Percentiles rank a stretch among this genome's conserved stretches.
These are phyloP conservation scores for Cotesia vestalis DNA, from an alignment of 1,140 invertebrate species.

Conservation along the genomic window DNA sequence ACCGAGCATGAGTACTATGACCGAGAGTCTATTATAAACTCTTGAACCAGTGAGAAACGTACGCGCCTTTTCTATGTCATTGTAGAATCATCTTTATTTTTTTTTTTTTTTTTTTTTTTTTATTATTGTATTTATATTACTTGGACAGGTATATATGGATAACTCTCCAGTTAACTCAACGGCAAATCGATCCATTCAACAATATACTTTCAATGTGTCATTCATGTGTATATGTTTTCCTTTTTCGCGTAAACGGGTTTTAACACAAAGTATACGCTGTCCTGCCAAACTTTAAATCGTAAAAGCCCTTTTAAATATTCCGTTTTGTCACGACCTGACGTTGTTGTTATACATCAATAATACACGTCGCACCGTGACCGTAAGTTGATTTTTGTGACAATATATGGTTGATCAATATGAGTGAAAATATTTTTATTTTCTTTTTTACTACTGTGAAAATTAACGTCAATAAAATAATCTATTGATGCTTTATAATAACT, in stretches of 20 bases:
- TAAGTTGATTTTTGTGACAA: no score
- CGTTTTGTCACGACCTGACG: constrained; percentile 6
- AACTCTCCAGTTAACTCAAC: constrained; percentile 36
- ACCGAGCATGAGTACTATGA: not conserved
- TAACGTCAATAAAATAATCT: no score
- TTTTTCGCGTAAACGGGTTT: constrained; percentile 47
- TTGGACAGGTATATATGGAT: constrained; percentile 26
- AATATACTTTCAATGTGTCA: constrained; percentile 32
- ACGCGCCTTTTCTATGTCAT: not conserved
- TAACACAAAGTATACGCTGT: constrained; percentile 47
- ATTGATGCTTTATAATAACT: no score
- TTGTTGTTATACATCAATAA: not conserved
- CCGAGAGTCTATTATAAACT: not conserved
- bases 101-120: not conserved
- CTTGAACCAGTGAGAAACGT: constrained; percentile 4
- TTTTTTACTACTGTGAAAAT: no score
- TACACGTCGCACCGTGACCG: no score
- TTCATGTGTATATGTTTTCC: constrained; percentile 51
- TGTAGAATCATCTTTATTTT: no score
- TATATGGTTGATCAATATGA: no score
- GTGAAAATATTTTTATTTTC: no score
- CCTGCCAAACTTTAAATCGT: not conserved
- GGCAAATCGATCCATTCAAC: constrained; percentile 56
- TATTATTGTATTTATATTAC: constrained; percentile 7
- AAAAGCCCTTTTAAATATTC: constrained; percentile 1